A percentile compares a stretch with the other conserved stretches of the same genome.
These are phyloP conservation scores for Chorisops tibialis DNA, from an alignment of 2,888 invertebrate species.

Conservation along the genomic window DNA sequence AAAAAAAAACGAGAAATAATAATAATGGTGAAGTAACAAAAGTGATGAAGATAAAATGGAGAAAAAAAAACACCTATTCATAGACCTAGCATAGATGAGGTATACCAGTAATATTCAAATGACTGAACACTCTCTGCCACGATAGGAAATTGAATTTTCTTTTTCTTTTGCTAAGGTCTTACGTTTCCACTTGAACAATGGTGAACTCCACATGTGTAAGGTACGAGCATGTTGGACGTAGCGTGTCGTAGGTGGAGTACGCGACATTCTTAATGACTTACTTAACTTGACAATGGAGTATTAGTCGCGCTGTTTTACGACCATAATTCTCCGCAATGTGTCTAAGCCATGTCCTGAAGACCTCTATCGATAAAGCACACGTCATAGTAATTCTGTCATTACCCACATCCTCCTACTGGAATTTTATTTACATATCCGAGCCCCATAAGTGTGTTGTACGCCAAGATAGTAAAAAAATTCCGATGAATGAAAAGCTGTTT, in stretches of 20 bases:
- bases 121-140: slow-evolving; percentile 6
- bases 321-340: slow-evolving; percentile 24
- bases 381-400: slow-evolving; percentile 16
- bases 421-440: too few relatives aligned
- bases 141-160: slow-evolving; percentile 28
- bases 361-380: slow-evolving; percentile 13
- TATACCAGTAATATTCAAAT: neutral
- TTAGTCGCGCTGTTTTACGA: slow-evolving; percentile 28
- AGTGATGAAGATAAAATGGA: slow-evolving; percentile 13
- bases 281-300: slow-evolving; percentile 31
- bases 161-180: neutral
- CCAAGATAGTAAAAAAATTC: too few relatives aligned
- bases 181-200: neutral
- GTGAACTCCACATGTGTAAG: neutral
- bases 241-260: slow-evolving; percentile 15
- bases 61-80: too few relatives aligned
- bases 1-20: too few relatives aligned
- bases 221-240: neutral
- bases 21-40: slow-evolving; percentile 16
- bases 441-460: too few relatives aligned
- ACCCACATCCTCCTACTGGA: slow-evolving; percentile 21
- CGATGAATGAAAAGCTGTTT: too few relatives aligned
- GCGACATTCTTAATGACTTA: slow-evolving; percentile 27
- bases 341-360: slow-evolving; percentile 18
- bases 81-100: neutral